These are phyloP conservation scores for Sylvia atricapilla DNA, from an alignment of 2,113 vertebrate genomes.

Conservation along the genomic window DNA sequence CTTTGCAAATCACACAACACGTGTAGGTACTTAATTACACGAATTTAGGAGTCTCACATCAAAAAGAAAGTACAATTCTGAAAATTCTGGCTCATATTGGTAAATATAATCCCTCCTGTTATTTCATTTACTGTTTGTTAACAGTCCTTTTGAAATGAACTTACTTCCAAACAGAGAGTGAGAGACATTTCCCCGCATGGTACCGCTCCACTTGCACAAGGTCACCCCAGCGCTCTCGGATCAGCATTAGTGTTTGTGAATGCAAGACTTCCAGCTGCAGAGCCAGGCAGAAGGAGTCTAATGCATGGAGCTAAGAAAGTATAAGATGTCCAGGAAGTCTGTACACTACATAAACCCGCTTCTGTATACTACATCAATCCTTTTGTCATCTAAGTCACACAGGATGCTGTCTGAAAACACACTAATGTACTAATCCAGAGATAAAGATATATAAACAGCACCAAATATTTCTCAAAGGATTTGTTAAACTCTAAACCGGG, in stretches of 20 bases:
- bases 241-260: slow-evolving; percentile 94
- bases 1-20: background rate
- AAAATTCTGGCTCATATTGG: background rate
- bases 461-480: background rate
- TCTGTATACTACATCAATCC: background rate
- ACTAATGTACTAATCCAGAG: background rate
- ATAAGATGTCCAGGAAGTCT: background rate
- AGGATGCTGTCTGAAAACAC: background rate
- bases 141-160: slow-evolving; percentile 52
- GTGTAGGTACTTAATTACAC: background rate
- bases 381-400: background rate
- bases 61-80: background rate
- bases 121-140: background rate
- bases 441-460: background rate
- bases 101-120: background rate
- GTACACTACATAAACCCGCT: background rate
- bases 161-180: slow-evolving; percentile 97
- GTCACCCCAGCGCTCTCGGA: slow-evolving; percentile 98
- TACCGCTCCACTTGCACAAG: slow-evolving; percentile 97
- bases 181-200: slow-evolving; percentile 92
- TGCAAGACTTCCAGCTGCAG: slow-evolving; percentile 97
- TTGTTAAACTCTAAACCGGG: background rate
- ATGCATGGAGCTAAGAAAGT: slow-evolving; percentile 77
- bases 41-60: background rate
- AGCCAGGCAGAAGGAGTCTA: slow-evolving; percentile 97